phyloP scores from a whole-genome alignment of 2,113 vertebrate species.

The Ophiodon elongatus region DNA sequence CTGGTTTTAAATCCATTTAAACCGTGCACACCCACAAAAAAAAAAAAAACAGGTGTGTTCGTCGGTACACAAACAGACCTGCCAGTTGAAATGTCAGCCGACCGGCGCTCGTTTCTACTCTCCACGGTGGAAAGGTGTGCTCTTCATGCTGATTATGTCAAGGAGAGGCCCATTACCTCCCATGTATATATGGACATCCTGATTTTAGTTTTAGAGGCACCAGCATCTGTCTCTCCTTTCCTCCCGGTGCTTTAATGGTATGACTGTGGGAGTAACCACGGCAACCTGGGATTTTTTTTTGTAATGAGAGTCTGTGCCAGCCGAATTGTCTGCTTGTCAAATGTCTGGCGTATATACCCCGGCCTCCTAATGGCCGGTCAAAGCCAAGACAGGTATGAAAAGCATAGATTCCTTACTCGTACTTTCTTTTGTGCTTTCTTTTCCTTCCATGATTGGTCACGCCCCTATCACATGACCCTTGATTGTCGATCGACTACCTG shows the following conservation, averaged over 20 bases:
- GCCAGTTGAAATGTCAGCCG: constrained; percentile 39
- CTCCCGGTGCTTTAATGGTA: constrained; percentile 14
- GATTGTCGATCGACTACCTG: too few species aligned
- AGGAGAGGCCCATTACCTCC: constrained; percentile 37
- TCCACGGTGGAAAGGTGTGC: constrained; percentile 5
- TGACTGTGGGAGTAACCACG: constrained; percentile 39
- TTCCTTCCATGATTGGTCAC: too few species aligned
- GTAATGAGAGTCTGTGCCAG: constrained; percentile 20
- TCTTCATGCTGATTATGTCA: constrained; percentile 20
- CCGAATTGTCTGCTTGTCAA: constrained; percentile 44
- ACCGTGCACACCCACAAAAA: constrained; percentile 58
- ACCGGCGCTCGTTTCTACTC: constrained; percentile 17
- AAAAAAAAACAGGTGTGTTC: constrained; percentile 62
- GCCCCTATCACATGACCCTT: too few species aligned
- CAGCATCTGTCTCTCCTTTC: constrained; percentile 34
- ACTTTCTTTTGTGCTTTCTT: neutral
- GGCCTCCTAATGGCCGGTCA: neutral
- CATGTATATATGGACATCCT: constrained; percentile 29
- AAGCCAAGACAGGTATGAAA: neutral
- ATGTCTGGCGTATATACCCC: constrained; percentile 26
- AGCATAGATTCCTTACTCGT: neutral
- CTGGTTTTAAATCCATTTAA: constrained; percentile 48
- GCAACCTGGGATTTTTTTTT: constrained; percentile 38
- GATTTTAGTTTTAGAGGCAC: constrained; percentile 35
- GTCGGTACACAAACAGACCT: constrained; percentile 34